Evolutionary conservation across 2,888 invertebrate species (phyloP).

Genomic region (Lordiphosa andalusiaca): DNA sequence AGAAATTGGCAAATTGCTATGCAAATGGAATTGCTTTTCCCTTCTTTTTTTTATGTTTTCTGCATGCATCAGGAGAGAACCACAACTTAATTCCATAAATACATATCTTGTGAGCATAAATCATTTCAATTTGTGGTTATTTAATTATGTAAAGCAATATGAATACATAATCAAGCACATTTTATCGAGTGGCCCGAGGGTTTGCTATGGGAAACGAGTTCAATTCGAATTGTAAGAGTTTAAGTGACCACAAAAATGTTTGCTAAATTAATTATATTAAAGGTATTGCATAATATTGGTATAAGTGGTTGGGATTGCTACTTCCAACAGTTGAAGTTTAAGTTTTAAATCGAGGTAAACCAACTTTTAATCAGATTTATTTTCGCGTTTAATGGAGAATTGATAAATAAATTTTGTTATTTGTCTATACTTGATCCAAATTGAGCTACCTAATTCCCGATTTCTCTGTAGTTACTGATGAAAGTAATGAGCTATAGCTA

Average conservation of each 20-base stretch:
- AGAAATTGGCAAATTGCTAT: conserved; percentile 38
- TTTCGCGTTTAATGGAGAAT: no score
- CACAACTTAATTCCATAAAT: conserved; percentile 23
- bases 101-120: conserved; percentile 28
- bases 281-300: conserved; percentile 13
- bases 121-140: conserved; percentile 35
- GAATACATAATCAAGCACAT: conserved; percentile 31
- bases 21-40: conserved; percentile 43
- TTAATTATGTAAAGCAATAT: conserved; percentile 36
- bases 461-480: no score
- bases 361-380: no score
- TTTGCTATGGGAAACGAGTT: background rate
- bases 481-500: no score
- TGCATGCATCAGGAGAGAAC: conserved; percentile 11
- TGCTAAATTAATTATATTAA: conserved; percentile 9
- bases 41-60: conserved; percentile 12
- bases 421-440: no score
- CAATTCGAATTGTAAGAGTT: background rate
- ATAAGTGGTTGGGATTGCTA: no score
- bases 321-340: no score
- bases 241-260: background rate
- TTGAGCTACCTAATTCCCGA: no score
- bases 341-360: no score
- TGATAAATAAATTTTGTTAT: no score
- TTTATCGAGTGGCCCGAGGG: conserved; percentile 4